phyloP scores from a whole-genome alignment of 2,888 invertebrate species.

The Slavum lentiscoides region DNA sequence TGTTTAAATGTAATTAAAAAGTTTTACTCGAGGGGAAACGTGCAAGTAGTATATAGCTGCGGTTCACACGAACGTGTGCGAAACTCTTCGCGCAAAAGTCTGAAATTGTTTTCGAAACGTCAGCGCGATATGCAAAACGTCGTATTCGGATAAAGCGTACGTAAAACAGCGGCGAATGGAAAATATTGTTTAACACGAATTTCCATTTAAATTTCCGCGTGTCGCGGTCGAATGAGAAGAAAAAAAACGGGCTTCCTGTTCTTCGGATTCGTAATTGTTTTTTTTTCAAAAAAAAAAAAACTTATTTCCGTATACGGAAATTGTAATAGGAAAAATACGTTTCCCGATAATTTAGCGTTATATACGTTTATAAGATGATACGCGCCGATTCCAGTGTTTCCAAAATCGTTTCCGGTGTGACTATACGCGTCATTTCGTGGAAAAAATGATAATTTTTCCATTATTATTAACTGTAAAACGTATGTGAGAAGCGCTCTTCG shows the following conservation, averaged over 20 bases:
- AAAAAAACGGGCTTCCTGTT: neutral
- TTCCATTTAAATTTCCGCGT: conserved; percentile 25
- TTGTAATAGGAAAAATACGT: conserved; percentile 1
- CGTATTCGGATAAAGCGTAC: no score
- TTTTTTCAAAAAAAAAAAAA: neutral
- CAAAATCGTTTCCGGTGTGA: no score
- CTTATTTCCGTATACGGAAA: conserved; percentile 26
- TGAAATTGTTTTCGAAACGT: conserved; percentile 38
- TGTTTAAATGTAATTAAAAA: conserved; percentile 33
- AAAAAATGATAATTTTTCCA: no score
- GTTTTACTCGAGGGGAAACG: neutral
- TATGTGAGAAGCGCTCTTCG: no score
- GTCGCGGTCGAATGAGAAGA: neutral
- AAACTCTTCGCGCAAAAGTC: conserved; percentile 23
- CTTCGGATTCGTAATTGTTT: neutral
- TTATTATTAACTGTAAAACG: no score
- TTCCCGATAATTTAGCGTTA: neutral
- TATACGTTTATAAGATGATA: no score
- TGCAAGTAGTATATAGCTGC: no score
- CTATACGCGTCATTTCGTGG: no score
- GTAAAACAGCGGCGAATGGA: neutral
- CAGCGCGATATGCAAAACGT: conserved; percentile 19
- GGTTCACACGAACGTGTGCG: neutral
- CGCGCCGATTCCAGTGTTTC: neutral
- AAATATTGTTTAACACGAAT: conserved; percentile 21